Conservation (phyloP, 2,797 vertebrate species). For the Acanthurus lineatus region DNA sequence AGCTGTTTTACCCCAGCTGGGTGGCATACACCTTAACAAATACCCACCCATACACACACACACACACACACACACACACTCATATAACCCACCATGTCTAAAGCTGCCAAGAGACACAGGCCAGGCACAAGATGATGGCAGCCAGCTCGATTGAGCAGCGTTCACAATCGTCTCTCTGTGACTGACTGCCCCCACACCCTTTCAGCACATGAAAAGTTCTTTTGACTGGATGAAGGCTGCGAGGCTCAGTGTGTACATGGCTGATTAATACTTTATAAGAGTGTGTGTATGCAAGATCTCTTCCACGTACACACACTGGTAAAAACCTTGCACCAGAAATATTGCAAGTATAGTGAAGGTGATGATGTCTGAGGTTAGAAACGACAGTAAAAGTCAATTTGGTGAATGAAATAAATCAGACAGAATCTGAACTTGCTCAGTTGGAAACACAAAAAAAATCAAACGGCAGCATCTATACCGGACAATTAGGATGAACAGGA, state of each 20-base stretch:
- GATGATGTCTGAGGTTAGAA: slow-evolving; percentile 12
- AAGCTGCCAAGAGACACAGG: slow-evolving; percentile 85
- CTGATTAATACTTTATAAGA: slow-evolving; percentile 49
- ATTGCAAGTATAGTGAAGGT: neutral
- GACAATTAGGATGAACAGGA: slow-evolving; percentile 5
- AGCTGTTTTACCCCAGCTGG: slow-evolving; percentile 78
- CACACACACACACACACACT: slow-evolving; percentile 13
- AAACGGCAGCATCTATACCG: slow-evolving; percentile 24
- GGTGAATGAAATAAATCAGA: slow-evolving; percentile 20
- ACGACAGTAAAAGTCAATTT: slow-evolving; percentile 51
- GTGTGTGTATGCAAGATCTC: slow-evolving; percentile 17
- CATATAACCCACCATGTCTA: slow-evolving; percentile 53
- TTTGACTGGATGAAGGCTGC: slow-evolving; percentile 71
- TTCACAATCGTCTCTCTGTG: slow-evolving; percentile 83
- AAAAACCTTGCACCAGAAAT: slow-evolving; percentile 8
- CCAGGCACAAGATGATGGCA: slow-evolving; percentile 78
- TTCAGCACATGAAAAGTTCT: slow-evolving; percentile 71
- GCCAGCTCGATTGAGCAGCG: slow-evolving; percentile 66
- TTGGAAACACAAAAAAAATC: slow-evolving; percentile 40
- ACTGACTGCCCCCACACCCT: slow-evolving; percentile 71
- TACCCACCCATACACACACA: slow-evolving; percentile 65
- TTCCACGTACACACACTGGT: slow-evolving; percentile 6
- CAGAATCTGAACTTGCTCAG: slow-evolving; percentile 28
- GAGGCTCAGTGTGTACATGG: slow-evolving; percentile 50
- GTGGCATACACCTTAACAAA: slow-evolving; percentile 69